phyloP scores from a whole-genome alignment of 2,113 vertebrate genomes.

The Syngnathus scovelli region DNA sequence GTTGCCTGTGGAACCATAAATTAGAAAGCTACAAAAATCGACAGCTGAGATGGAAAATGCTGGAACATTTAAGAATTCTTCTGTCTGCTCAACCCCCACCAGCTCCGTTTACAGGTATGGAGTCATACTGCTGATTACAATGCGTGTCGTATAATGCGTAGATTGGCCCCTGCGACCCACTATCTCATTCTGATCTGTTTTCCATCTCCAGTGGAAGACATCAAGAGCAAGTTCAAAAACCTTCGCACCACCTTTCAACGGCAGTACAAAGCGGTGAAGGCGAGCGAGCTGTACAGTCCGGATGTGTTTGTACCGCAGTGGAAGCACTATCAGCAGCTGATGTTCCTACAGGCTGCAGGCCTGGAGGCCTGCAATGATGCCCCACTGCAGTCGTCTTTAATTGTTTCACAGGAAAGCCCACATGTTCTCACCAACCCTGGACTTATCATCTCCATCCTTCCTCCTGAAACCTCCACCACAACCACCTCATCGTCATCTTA shows the following conservation, averaged over 20 bases:
- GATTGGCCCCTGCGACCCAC: too few relatives aligned
- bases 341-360: constrained; percentile 53
- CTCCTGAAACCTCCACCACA: constrained; percentile 5
- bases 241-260: constrained; percentile 58
- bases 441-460: constrained; percentile 26
- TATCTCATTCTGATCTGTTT: neutral
- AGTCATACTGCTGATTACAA: neutral
- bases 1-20: constrained; percentile 57
- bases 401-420: constrained; percentile 3
- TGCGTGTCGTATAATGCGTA: neutral
- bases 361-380: constrained; percentile 1
- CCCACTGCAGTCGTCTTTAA: neutral
- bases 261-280: constrained; percentile 50
- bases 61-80: constrained; percentile 47
- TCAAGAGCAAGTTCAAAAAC: constrained; percentile 60
- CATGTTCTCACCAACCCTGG: neutral
- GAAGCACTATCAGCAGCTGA: constrained; percentile 57
- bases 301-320: constrained; percentile 47
- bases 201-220: constrained; percentile 46
- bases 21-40: constrained; percentile 56
- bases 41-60: constrained; percentile 47
- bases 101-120: constrained; percentile 36
- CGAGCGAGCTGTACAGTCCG: constrained; percentile 11
- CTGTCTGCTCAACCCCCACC: constrained; percentile 44
- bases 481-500: constrained; percentile 13